phyloP scores from a whole-genome alignment of 2,888 invertebrate species.

The Pollenia amentaria region DNA sequence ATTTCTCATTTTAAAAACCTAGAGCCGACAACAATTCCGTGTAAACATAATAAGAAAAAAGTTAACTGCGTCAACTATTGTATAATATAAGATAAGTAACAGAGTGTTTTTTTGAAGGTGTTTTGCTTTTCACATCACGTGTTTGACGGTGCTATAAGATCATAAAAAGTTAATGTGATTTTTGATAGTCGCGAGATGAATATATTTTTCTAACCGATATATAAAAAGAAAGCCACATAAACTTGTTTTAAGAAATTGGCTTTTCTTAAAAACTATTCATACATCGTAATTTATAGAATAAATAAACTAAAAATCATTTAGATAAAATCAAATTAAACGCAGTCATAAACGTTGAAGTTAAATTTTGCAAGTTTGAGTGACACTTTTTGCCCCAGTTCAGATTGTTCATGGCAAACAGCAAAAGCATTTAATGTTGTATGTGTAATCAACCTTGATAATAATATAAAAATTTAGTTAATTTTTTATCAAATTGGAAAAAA shows the following conservation, averaged over 20 bases:
- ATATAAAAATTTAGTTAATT: slow-evolving; percentile 15
- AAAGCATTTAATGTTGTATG: background rate
- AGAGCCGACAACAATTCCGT: background rate
- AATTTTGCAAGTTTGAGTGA: background rate
- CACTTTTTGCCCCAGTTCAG: slow-evolving; percentile 16
- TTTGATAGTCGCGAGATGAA: no score
- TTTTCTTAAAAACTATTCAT: no score
- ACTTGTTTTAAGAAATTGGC: no score
- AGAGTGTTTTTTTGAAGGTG: background rate
- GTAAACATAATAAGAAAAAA: background rate
- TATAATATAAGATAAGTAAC: background rate
- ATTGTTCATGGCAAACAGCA: background rate
- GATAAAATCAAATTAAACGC: slow-evolving; percentile 1
- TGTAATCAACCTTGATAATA: slow-evolving; percentile 4
- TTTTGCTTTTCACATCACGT: no score
- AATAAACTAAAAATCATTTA: background rate
- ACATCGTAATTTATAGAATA: background rate
- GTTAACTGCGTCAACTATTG: background rate
- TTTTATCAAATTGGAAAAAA: slow-evolving; percentile 15
- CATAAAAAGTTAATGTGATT: no score
- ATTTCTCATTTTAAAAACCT: background rate
- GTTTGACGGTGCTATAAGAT: no score
- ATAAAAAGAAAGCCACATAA: no score
- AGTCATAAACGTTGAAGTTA: background rate
- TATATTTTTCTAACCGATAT: no score